A percentile compares a stretch with the other conserved stretches of the same genome.
phyloP scores from a whole-genome alignment of 2,113 vertebrate species.

The Sceloporus undulatus region DNA sequence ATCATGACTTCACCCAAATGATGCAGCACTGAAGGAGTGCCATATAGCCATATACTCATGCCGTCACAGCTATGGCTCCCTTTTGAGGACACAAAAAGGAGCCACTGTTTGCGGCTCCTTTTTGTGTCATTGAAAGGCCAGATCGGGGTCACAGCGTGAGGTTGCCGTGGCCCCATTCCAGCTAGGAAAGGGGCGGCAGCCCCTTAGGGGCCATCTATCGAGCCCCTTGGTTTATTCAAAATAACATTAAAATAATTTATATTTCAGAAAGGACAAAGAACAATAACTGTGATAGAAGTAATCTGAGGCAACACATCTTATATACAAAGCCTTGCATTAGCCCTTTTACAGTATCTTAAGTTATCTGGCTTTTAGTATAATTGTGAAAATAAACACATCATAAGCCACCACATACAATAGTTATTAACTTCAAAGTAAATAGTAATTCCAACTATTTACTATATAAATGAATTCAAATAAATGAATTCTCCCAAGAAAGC shows the following conservation, averaged over 20 bases:
- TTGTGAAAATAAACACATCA: neutral
- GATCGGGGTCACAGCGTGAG: no score
- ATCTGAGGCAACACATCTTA: neutral
- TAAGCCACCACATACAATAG: neutral
- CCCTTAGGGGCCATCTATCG: no score
- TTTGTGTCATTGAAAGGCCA: no score
- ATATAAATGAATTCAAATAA: neutral
- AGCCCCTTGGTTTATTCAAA: neutral
- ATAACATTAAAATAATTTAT: neutral
- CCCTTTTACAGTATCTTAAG: neutral
- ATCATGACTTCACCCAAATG: no score
- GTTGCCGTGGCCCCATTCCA: no score
- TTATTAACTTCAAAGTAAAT: neutral
- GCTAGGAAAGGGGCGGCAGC: no score
- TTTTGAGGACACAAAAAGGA: no score
- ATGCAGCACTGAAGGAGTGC: no score
- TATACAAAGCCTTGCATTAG: neutral
- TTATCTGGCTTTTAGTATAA: conserved; percentile 24
- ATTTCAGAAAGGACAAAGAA: neutral
- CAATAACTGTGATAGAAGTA: neutral
- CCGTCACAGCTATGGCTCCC: no score
- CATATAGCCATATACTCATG: no score
- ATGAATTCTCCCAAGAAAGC: conserved; percentile 4
- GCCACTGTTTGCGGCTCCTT: no score
- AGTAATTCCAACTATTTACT: neutral